Evolutionary conservation across 2,113 vertebrate genomes (phyloP), one percentile per base, ranked within the genome.

Genomic region (Procapra przewalskii): DNA sequence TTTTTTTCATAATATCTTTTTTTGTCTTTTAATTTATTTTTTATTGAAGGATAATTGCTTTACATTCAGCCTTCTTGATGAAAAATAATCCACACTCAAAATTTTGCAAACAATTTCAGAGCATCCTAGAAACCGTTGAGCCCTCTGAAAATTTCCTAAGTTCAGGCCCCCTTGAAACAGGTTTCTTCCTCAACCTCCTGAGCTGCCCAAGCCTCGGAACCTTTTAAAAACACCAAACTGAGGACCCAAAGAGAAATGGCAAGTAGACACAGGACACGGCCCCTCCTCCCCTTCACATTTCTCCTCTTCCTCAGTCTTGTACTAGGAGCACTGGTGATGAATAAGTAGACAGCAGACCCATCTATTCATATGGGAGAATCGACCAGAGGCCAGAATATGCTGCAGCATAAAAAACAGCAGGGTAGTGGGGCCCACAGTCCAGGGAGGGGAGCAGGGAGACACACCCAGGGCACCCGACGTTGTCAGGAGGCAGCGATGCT

Each of bases 291-390:
- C 16, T 29, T 6, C 13, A 19, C 23, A 67, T 50, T 83, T 52
- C 94, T 93, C 96, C 29, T 97, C 43, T 25, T 48, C 80, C 54
- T 36, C 40, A 10, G 90, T 13, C 67, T 36, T 11, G 43, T 54
- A 21, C 67, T 82, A 21, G 7, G 13, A 23, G 59, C 57, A 29
- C 81, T 0, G 81, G 62, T 27, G 21, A 81, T 27, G 90, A 64
- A 59, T 27, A 64, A 36, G 7, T 96, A 91, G 97, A 98, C 96
- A 96, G 98, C 92, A 90, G 84, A 36, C 92, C 96, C 98, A 98
- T 98, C 97, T 97, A 97, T 9, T 97, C 88, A 81, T 2, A 0
- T 0, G 80, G 64, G 88, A 57, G 95, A 92, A 92, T 92, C n/a
- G 85, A 93, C 96, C 33, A 75, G 94, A 97, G 96, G 98, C 75